phyloP scores from a whole-genome alignment of 2,888 invertebrate genomes.

The Microdon myrmicae region DNA sequence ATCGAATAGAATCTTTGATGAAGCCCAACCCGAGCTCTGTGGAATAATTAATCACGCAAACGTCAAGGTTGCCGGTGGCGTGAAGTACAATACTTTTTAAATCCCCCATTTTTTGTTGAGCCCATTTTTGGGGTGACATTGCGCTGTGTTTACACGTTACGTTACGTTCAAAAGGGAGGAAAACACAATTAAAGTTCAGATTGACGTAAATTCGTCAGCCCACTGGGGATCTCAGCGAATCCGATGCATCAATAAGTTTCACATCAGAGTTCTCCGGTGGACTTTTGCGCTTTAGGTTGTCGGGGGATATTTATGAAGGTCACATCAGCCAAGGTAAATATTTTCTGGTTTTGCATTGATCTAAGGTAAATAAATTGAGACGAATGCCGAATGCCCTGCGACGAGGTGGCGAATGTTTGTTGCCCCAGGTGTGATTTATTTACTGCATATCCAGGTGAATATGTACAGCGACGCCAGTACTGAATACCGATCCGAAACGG shows the following conservation, averaged over 20 bases:
- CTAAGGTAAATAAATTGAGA: background rate
- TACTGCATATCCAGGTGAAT: too few species aligned
- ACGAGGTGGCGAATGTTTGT: too few species aligned
- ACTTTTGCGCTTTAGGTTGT: background rate
- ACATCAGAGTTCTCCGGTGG: background rate
- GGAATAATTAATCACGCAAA: conserved; percentile 25
- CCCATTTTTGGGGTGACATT: background rate
- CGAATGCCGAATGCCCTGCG: conserved; percentile 6
- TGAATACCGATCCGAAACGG: too few species aligned
- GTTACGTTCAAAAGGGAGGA: background rate
- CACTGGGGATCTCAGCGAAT: conserved; percentile 4
- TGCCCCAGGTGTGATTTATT: too few species aligned
- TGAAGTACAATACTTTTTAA: background rate
- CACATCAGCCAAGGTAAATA: conserved; percentile 29
- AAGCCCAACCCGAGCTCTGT: background rate
- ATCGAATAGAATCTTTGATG: conserved; percentile 15
- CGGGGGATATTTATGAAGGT: conserved; percentile 6
- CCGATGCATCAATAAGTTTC: background rate
- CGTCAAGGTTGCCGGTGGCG: background rate
- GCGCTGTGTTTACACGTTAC: conserved; percentile 15
- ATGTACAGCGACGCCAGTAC: too few species aligned
- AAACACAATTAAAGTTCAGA: conserved; percentile 8
- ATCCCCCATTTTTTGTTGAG: background rate
- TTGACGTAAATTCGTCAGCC: conserved; percentile 9
- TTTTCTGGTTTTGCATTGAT: conserved; percentile 6